Percentiles rank a stretch among this genome's conserved stretches.
These are phyloP conservation scores for Neocrepidodera transversa DNA, from an alignment of 2,888 invertebrate species.

Conservation along the genomic window DNA sequence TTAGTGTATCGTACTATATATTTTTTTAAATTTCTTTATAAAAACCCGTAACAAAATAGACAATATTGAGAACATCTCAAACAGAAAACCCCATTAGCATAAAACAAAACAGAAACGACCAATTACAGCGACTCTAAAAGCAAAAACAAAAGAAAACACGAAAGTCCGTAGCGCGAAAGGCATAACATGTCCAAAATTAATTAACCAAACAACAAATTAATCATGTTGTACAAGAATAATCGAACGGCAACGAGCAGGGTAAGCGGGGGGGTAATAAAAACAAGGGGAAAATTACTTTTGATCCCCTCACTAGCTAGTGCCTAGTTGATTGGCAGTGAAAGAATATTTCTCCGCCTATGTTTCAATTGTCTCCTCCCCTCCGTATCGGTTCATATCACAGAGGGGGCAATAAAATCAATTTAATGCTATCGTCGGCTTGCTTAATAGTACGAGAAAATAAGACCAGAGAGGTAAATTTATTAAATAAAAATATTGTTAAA, in stretches of 20 bases:
- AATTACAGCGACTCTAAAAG: slow-evolving; percentile 5
- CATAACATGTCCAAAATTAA: slow-evolving; percentile 50
- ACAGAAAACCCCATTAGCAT: slow-evolving; percentile 3
- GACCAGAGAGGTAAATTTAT: too few species aligned
- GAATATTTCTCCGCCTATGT: slow-evolving; percentile 56
- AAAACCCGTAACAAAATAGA: slow-evolving; percentile 1
- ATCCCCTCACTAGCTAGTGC: slow-evolving; percentile 39
- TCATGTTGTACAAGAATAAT: slow-evolving; percentile 55
- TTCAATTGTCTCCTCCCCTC: slow-evolving; percentile 54
- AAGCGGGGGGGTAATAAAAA: slow-evolving; percentile 35
- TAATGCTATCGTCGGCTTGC: slow-evolving; percentile 57
- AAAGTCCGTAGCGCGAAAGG: slow-evolving; percentile 9
- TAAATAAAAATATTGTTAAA: too few species aligned
- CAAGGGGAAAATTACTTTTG: slow-evolving; percentile 44
- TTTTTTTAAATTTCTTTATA: neutral
- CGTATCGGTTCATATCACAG: slow-evolving; percentile 55
- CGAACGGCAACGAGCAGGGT: slow-evolving; percentile 42
- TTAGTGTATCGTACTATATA: too few species aligned
- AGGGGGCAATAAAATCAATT: slow-evolving; percentile 62
- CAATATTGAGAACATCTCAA: neutral
- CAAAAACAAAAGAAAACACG: slow-evolving; percentile 9
- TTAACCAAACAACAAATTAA: slow-evolving; percentile 56
- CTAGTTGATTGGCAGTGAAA: slow-evolving; percentile 57
- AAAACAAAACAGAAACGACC: slow-evolving; percentile 11
- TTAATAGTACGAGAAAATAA: slow-evolving; percentile 27